Conservation (phyloP, 2,113 vertebrate genomes). For the Atlantisia rogersi region DNA sequence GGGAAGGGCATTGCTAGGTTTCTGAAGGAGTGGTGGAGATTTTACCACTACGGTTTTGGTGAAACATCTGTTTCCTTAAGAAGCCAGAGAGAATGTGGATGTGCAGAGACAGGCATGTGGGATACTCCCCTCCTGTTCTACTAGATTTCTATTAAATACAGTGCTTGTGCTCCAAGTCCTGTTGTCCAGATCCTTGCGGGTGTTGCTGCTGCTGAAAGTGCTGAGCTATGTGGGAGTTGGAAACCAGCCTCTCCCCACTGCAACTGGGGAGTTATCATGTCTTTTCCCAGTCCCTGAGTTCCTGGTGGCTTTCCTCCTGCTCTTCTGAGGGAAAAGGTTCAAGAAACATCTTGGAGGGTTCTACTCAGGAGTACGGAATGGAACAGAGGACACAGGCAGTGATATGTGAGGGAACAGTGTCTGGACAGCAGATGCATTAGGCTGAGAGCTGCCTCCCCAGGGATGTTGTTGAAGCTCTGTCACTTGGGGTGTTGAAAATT, state of each 20-base stretch:
- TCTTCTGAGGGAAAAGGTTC: neutral
- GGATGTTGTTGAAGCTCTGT: neutral
- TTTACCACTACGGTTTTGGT: neutral
- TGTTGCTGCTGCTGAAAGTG: neutral
- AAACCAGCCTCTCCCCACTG: neutral
- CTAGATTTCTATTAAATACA: neutral
- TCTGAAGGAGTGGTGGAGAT: neutral
- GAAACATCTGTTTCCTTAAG: neutral
- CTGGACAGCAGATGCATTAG: fast-evolving
- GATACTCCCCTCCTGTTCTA: neutral
- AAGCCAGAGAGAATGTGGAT: neutral
- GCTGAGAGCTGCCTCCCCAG: neutral
- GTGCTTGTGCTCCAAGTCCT: neutral
- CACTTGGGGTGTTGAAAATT: neutral
- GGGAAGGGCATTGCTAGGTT: neutral
- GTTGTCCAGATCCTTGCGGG: neutral
- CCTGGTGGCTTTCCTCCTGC: neutral
- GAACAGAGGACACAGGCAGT: neutral
- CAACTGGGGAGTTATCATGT: fast-evolving
- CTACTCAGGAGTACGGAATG: neutral
- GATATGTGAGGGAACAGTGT: fast-evolving
- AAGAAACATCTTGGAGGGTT: neutral
- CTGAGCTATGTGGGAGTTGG: neutral
- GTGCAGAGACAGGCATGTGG: fast-evolving
- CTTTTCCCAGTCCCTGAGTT: neutral